Evolutionary conservation across 2,888 invertebrate species (phyloP), one percentile per base, ranked within the genome.

Genomic region (Phymatocera aterrima): DNA sequence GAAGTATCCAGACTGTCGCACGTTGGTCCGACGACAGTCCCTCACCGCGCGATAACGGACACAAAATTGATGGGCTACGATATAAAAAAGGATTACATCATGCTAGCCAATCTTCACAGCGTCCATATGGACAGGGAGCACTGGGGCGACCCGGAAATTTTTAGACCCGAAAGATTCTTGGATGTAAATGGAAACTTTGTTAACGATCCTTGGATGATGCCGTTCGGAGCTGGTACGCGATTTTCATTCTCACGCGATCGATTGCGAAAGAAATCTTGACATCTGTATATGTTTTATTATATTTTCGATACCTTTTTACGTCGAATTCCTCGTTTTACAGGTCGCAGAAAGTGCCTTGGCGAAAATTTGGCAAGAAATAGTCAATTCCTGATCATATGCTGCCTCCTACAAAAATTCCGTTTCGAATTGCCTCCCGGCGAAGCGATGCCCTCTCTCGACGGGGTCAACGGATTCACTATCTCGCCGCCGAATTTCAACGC

Each of bases 311-410:
- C n/a, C n/a, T 46, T n/a, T 10, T 46, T 12, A 21, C n/a, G 43
- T 60, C 74, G 10, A n/a, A n/a, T n/a, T n/a, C n/a, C 77, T 82
- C 81, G 83, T 74, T 86, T 92, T 91, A 78, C 90, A 94, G 94
- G 94, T 79, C 93, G 93, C 82, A 91, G 94, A 80, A 91, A 94
- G 18, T 95, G 95, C 84, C 91, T 94, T 0, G 95, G 94, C 0
- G 94, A 94, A 87, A 90, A 92, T 1, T 86, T 94, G 64, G 94
- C 94, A 0, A 93, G 93, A 84, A 92, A 93, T 0, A 93, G 93
- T 83, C 90, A 93, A 77, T 94, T 94, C 84, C 89, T 94, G 79
- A 92, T 92, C 74, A 93, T 94, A 79, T 92, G 93, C 0, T 91
- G 93, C 1, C 88, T 94, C 2, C 83, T 94, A 4, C 93, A 94